Percentiles rank a stretch among this genome's conserved stretches.
Conservation (phyloP, 2,888 invertebrate genomes). For the Mesorhabditis spiculigera region DNA sequence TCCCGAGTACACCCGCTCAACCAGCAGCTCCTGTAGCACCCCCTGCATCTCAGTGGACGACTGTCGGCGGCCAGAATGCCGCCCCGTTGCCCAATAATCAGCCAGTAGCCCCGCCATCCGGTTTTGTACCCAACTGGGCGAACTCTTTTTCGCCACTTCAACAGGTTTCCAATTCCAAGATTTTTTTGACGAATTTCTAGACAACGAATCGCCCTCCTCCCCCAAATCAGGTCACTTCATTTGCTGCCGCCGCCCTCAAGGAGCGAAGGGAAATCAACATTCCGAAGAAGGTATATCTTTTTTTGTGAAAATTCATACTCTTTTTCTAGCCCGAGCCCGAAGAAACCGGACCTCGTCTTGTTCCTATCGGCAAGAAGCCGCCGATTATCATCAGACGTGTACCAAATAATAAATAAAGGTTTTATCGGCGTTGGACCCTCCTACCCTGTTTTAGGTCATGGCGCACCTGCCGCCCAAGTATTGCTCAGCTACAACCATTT, state of each 20-base stretch:
- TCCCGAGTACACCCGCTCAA: background rate
- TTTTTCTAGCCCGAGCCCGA: constrained; percentile 1
- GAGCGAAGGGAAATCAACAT: background rate
- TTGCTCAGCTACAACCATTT: no score
- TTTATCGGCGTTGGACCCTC: no score
- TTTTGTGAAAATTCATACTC: background rate
- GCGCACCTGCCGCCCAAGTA: no score
- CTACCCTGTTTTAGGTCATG: no score
- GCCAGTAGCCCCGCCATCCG: no score
- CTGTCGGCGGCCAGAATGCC: background rate
- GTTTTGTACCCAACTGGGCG: no score
- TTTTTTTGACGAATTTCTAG: background rate
- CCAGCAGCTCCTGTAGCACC: background rate
- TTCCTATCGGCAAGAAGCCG: background rate
- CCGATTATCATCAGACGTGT: background rate
- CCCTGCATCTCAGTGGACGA: background rate
- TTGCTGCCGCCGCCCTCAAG: constrained; percentile 4
- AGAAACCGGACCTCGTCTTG: background rate
- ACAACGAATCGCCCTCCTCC: background rate
- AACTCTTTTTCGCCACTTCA: constrained; percentile 1
- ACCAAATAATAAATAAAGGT: background rate
- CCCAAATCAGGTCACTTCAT: background rate
- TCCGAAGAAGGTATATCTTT: background rate
- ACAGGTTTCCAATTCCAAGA: background rate
- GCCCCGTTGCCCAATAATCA: background rate